Base-by-base conservation (phyloP, 1,140 invertebrate genomes). In the Mamestra configurata region DNA sequence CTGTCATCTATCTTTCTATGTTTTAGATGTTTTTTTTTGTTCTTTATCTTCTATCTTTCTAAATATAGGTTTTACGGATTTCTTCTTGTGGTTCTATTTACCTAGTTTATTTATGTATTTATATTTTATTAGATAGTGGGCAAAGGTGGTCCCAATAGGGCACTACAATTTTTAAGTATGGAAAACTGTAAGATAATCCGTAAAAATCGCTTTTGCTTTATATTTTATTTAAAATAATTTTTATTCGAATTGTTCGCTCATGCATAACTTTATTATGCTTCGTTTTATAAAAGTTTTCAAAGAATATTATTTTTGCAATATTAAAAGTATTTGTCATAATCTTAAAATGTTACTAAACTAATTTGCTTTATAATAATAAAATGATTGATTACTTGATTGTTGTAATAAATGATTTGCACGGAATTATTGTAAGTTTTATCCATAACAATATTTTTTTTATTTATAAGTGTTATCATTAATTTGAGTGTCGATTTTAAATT, bases 181-280 rank as follows among this genome's bases (percentile, higher is more conserved):
- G 13, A 7, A 10, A 22, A 53, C 51, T 53, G 51, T 53, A 57
- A 57, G 53, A 57, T 27, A 57, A 57, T 57, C 53, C 53, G 53
- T 57, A 57, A 57, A 57, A 27, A 57, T 24, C 24, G 22, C 35
- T 40, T 40, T 20, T 22, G 35, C 18, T 66, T 11, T 40, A 22
- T 59, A 40, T 40, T 66, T 66, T 11, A 22, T 1, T 37, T 35
- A n/a, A 20, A 11, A 4, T 20, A 11, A 37, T 10, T n/a, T n/a
- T n/a, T 57, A 13, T 22, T 66, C 13, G 35, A 20, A 40, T 40
- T 40, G 61, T 66, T 66, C 35, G 61, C 61, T 66, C 0, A 40
- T 40, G 35, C 61, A 40, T 66, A 37, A 64, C 6, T 18, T 64
- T 4, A 6, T 20, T 37, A 8, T 66, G 35, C 61, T 66, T 66